Evolutionary conservation across 2,888 invertebrate genomes (phyloP).

Genomic region (Caenorhabditis becei): DNA sequence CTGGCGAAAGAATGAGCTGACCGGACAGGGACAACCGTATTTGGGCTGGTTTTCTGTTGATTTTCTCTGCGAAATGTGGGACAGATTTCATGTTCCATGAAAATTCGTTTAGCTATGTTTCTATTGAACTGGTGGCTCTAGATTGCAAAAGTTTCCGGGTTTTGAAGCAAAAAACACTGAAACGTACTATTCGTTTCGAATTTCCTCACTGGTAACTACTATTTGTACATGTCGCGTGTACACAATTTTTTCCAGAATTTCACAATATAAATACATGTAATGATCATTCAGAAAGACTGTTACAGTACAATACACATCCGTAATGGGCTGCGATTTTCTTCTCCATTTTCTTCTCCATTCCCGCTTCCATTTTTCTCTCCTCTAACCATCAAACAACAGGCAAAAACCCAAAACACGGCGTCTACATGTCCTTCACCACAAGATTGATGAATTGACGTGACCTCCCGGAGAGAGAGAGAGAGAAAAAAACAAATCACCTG

Average conservation of each 20-base stretch:
- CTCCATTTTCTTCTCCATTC: not conserved
- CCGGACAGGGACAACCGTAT: not conserved
- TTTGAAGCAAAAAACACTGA: too few species aligned
- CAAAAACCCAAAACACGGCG: not conserved
- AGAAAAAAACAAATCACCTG: constrained; percentile 1
- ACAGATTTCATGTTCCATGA: not conserved
- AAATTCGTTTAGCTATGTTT: too few species aligned
- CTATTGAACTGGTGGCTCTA: too few species aligned
- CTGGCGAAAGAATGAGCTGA: constrained; percentile 18
- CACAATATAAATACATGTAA: constrained; percentile 10
- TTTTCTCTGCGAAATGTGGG: not conserved
- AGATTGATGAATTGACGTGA: constrained; percentile 13
- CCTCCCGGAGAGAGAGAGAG: not conserved
- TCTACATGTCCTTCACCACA: not conserved
- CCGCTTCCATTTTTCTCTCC: not conserved
- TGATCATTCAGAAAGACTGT: constrained; percentile 31
- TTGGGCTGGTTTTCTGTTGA: not conserved
- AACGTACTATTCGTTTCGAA: too few species aligned
- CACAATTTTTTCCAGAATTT: not conserved
- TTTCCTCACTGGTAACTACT: too few species aligned
- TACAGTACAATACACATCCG: constrained; percentile 33
- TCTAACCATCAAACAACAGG: constrained; percentile 4
- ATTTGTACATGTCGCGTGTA: too few species aligned
- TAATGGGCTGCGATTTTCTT: constrained; percentile 42
- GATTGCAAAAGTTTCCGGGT: too few species aligned